Conservation (phyloP, 92 coral and sea anemone species). For the Porites rus region DNA sequence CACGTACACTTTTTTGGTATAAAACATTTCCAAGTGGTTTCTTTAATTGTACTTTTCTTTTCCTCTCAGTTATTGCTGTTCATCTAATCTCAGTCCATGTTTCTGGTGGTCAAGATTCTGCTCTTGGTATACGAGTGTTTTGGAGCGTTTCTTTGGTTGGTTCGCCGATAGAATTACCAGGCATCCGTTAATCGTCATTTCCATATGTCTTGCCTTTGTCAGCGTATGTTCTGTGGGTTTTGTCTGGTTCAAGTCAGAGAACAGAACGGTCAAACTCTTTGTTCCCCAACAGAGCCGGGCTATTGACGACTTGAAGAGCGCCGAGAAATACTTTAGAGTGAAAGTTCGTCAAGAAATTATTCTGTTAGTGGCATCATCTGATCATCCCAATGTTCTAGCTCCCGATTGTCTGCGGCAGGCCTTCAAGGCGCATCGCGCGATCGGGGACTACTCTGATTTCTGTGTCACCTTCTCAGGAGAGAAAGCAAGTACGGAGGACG, state of each 20-base stretch:
- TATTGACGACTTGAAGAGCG: slow-evolving; percentile 38
- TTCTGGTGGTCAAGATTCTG: slow-evolving; percentile 53
- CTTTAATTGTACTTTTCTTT: neutral
- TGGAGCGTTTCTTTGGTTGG: slow-evolving; percentile 47
- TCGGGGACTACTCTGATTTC: slow-evolving; percentile 33
- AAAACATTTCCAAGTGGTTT: neutral
- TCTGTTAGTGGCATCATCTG: slow-evolving; percentile 41
- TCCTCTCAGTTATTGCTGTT: slow-evolving; percentile 11
- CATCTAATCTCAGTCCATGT: slow-evolving; percentile 27
- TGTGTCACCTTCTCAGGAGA: slow-evolving; percentile 32
- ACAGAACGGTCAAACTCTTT: slow-evolving; percentile 55
- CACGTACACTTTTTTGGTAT: neutral
- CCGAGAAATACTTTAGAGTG: slow-evolving; percentile 49
- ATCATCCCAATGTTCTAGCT: slow-evolving; percentile 34
- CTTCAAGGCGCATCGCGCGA: slow-evolving; percentile 44
- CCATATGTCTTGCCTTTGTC: slow-evolving; percentile 33
- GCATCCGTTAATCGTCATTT: slow-evolving; percentile 54
- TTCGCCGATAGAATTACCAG: slow-evolving; percentile 41
- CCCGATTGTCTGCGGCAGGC: slow-evolving; percentile 66
- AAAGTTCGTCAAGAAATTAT: slow-evolving; percentile 44
- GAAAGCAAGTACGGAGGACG: slow-evolving; percentile 5
- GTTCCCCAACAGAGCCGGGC: slow-evolving; percentile 62
- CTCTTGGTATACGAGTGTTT: slow-evolving; percentile 34
- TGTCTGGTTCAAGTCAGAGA: slow-evolving; percentile 32
- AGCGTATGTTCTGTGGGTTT: slow-evolving; percentile 52